A percentile compares a stretch with the other conserved stretches of the same genome.
These are phyloP conservation scores for Rousettus madagascariensis DNA, from an alignment of 2,797 vertebrate species.

Conservation along the genomic window DNA sequence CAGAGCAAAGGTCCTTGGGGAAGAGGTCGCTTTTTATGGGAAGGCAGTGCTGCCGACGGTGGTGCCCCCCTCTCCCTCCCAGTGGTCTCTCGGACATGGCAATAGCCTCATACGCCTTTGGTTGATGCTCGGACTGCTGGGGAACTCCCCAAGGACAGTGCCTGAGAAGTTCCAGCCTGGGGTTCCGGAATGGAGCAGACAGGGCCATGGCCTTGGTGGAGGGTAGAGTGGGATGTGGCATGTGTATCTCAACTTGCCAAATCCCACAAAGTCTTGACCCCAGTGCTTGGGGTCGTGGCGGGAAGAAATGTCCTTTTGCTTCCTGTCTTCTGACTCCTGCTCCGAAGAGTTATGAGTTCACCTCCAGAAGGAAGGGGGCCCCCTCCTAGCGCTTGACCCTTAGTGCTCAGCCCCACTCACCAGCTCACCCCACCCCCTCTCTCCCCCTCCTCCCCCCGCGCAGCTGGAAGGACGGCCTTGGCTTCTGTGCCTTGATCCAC, in stretches of 20 bases:
- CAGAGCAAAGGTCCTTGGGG: neutral
- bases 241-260: neutral
- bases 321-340: neutral
- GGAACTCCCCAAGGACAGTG: neutral
- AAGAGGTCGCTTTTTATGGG: neutral
- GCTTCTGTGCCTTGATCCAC: slow-evolving; percentile 98
- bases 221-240: neutral
- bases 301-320: neutral
- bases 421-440: neutral
- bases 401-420: neutral
- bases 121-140: neutral
- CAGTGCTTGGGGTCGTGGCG: neutral
- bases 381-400: no score
- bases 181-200: neutral
- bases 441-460: neutral
- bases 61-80: accelerated
- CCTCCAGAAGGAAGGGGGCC: neutral
- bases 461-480: slow-evolving; percentile 99
- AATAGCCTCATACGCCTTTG: neutral
- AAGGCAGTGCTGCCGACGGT: accelerated
- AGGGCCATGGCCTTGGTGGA: accelerated
- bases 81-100: neutral
- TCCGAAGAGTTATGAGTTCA: neutral
- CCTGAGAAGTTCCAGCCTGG: neutral
- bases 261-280: no score